phyloP scores from a whole-genome alignment of 2,888 invertebrate genomes.

The Drosophila nigricruria region DNA sequence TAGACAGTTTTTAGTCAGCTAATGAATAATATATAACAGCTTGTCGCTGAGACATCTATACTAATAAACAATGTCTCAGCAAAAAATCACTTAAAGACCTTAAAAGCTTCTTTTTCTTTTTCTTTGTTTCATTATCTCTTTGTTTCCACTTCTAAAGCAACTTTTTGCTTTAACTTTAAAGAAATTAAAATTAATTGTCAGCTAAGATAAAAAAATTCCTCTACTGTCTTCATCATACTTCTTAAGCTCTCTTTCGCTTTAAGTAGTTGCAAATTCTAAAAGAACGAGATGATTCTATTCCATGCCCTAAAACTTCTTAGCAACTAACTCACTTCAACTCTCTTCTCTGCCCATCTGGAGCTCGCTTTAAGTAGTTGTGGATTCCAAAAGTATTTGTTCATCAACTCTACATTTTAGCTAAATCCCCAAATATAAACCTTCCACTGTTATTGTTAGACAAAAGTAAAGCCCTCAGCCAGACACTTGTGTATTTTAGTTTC shows the following conservation, averaged over 20 bases:
- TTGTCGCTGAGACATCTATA: not conserved
- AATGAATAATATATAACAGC: not conserved
- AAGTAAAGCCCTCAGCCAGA: conserved; percentile 3
- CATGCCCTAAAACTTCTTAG: not conserved
- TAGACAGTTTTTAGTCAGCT: not conserved
- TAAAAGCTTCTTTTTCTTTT: not conserved
- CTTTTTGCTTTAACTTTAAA: not conserved
- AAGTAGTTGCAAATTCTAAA: not conserved
- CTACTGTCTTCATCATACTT: too few relatives aligned
- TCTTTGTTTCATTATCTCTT: not conserved
- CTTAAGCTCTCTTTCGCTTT: too few relatives aligned
- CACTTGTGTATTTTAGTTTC: conserved; percentile 39
- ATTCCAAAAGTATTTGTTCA: not conserved
- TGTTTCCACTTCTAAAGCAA: not conserved
- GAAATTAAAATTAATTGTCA: not conserved
- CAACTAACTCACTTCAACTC: not conserved
- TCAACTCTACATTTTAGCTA: not conserved
- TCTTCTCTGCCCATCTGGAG: too few relatives aligned
- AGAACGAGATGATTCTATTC: too few relatives aligned
- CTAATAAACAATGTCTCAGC: not conserved
- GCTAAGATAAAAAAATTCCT: not conserved
- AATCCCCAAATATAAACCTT: not conserved
- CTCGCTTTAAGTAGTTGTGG: not conserved
- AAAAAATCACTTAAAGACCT: not conserved
- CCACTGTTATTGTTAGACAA: not conserved